Conservation (phyloP, 2,797 vertebrate genomes). For the Gobio occitaniae region DNA sequence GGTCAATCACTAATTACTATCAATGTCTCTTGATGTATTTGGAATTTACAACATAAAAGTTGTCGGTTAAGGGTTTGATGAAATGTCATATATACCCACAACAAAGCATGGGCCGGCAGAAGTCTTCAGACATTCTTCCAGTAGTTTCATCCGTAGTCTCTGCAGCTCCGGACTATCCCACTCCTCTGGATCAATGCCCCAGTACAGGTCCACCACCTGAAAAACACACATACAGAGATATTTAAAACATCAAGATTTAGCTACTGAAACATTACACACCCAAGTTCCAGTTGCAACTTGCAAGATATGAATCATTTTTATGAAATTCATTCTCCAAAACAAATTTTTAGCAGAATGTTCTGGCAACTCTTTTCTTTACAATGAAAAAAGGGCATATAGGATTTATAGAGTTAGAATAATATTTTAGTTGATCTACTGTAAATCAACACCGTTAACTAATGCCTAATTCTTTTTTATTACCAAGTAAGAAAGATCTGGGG, state of each 20-base stretch:
- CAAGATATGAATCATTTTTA: neutral
- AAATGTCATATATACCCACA: slow-evolving; percentile 88
- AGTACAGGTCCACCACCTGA: slow-evolving; percentile 97
- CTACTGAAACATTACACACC: neutral
- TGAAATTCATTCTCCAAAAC: neutral
- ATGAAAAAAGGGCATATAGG: neutral
- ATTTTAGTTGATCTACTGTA: neutral
- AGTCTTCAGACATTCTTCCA: slow-evolving; percentile 97
- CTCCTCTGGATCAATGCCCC: slow-evolving; percentile 91
- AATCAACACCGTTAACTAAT: slow-evolving; percentile 28
- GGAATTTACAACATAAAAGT: neutral
- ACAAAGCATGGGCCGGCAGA: slow-evolving; percentile 99
- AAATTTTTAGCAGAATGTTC: neutral
- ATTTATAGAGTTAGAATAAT: neutral
- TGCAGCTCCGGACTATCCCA: slow-evolving; percentile 96
- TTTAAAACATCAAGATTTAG: slow-evolving; percentile 14
- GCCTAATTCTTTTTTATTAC: slow-evolving; percentile 25
- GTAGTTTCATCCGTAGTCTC: slow-evolving; percentile 91
- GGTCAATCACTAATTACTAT: neutral
- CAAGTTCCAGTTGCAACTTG: neutral
- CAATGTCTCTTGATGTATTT: neutral
- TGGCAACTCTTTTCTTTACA: neutral
- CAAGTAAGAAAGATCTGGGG: neutral
- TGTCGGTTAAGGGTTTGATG: slow-evolving; percentile 38
- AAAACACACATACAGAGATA: slow-evolving; percentile 49